Percentiles rank a stretch among this genome's conserved stretches.
These are phyloP conservation scores for Epirrhoe tristata DNA, from an alignment of 2,888 invertebrate genomes.

Conservation along the genomic window DNA sequence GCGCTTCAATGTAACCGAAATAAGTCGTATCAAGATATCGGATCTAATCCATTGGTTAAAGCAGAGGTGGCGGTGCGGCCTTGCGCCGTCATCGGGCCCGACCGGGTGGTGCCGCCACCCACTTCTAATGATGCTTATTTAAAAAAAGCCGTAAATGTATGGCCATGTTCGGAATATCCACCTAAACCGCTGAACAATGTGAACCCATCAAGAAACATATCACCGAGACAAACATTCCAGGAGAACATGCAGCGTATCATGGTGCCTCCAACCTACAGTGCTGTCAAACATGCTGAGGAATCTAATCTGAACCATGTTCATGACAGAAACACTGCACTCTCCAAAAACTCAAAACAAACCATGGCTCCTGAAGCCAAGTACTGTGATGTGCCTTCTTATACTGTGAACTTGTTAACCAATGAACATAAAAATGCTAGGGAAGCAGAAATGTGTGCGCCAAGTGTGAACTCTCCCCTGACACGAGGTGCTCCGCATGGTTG, in stretches of 20 bases:
- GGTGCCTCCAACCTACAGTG: slow-evolving; percentile 73
- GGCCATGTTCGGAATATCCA: slow-evolving; percentile 67
- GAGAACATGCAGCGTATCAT: slow-evolving; percentile 82
- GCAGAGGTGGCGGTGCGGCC: slow-evolving; percentile 74
- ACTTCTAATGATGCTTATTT: slow-evolving; percentile 61
- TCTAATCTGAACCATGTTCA: slow-evolving; percentile 53
- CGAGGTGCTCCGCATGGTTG: slow-evolving; percentile 65
- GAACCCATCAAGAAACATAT: slow-evolving; percentile 78
- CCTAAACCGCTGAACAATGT: slow-evolving; percentile 65
- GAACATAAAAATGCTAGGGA: slow-evolving; percentile 73
- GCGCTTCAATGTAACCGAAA: slow-evolving; percentile 65
- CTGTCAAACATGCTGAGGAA: slow-evolving; percentile 68
- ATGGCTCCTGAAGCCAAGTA: slow-evolving; percentile 71
- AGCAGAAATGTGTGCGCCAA: slow-evolving; percentile 67
- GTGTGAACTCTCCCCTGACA: slow-evolving; percentile 60
- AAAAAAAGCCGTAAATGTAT: slow-evolving; percentile 69
- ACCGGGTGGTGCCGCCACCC: slow-evolving; percentile 70
- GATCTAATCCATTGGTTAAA: slow-evolving; percentile 72
- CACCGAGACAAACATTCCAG: slow-evolving; percentile 83
- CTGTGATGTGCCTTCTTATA: slow-evolving; percentile 84
- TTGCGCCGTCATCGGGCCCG: slow-evolving; percentile 83
- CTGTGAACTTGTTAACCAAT: slow-evolving; percentile 67
- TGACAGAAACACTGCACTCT: slow-evolving; percentile 55
- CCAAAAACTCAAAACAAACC: slow-evolving; percentile 69
- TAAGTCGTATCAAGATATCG: slow-evolving; percentile 73